Conservation (phyloP, 2,113 vertebrate species). For the Pygathrix nemaeus region DNA sequence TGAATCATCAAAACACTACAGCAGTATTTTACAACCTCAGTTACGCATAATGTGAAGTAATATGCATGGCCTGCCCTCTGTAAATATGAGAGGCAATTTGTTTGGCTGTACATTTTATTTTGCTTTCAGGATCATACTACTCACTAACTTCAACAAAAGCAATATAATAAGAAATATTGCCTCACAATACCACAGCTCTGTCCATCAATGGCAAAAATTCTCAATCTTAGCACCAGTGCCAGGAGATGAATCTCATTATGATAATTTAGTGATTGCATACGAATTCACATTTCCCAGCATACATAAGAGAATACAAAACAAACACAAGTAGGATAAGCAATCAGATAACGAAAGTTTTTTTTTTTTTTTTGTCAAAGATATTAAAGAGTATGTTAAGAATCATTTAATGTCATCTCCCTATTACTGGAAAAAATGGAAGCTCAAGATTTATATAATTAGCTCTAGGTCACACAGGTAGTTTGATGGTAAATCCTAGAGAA, state of each 20-base stretch:
- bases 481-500: not conserved
- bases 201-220: slow-evolving; percentile 51
- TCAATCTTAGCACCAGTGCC: slow-evolving; percentile 33
- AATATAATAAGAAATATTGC: slow-evolving; percentile 50
- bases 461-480: not conserved
- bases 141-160: slow-evolving; percentile 59
- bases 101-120: slow-evolving; percentile 31
- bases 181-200: slow-evolving; percentile 37
- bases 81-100: slow-evolving; percentile 32
- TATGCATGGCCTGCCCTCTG: slow-evolving; percentile 43
- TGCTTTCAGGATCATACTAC: slow-evolving; percentile 31
- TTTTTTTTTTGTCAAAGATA: not conserved
- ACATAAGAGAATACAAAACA: slow-evolving; percentile 55
- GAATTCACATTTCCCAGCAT: slow-evolving; percentile 49
- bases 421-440: not conserved
- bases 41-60: slow-evolving; percentile 52
- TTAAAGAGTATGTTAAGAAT: not conserved
- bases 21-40: slow-evolving; percentile 49
- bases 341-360: not conserved
- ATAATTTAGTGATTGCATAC: slow-evolving; percentile 30
- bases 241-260: slow-evolving; percentile 55
- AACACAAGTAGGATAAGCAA: slow-evolving; percentile 33
- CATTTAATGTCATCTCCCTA: not conserved
- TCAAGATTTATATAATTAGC: not conserved
- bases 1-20: slow-evolving; percentile 57